Evolutionary conservation across 2,113 vertebrate genomes (phyloP), one percentile per base, ranked within the genome.

Genomic region (Brachyhypopomus occidentalis): DNA sequence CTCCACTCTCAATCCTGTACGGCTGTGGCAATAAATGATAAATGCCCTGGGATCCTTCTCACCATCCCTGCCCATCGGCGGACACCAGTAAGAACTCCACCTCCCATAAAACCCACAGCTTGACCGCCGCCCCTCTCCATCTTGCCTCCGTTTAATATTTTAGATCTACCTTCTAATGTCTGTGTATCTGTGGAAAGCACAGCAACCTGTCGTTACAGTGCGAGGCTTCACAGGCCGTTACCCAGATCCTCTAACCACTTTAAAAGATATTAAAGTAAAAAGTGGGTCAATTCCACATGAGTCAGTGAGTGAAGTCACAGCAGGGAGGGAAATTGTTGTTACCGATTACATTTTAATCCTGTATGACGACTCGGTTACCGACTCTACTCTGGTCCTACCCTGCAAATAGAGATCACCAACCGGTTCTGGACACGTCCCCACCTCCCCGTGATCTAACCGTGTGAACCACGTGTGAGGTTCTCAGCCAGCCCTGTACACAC

Each of bases 381-480:
- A 14, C 45, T 52, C 45, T 52, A 11, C 45, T 52, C 12, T 52
- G 11, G 41, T 41, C 2, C 41, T 76, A 81, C 80, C 72, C 27
- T 20, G 17, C 23, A 16, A 22, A 41, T 34, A 36, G 60, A 76
- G 52, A 64, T 38, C 64, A 69, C 59, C 45, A 67, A 77, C 38
- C 3, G 58, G n/a, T n/a, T n/a, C n/a, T n/a, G 55, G n/a, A 27
- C 48, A 63, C 62, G 27, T 56, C 59, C 41, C 66, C 75, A n/a
- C 63, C 75, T 38, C 71, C 67, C 55, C 69, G 72, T 70, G 69
- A 52, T 84, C 80, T 78, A 76, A 84, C 67, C 77, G 72, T 52
- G 9, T 12, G 45, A 52, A 52, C 45, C 12, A 52, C 12, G 45
- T 7, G 41, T 52, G 45, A 52, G 12, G 8, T 14, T 52, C 45